phyloP scores from a whole-genome alignment of 2,113 vertebrate species.

The Lontra canadensis region DNA sequence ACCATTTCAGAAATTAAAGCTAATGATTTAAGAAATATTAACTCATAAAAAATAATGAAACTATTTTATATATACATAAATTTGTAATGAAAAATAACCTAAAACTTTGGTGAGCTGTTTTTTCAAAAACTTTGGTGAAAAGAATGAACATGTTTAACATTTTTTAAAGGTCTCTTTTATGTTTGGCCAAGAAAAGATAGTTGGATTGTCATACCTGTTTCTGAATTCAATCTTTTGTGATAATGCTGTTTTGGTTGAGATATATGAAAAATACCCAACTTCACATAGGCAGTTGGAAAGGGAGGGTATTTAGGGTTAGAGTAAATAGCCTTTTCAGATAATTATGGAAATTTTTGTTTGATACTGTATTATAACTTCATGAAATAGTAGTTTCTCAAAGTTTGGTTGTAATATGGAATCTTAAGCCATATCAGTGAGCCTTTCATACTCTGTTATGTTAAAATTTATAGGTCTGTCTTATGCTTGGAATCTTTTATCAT shows the following conservation, averaged over 20 bases:
- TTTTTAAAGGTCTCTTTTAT: neutral
- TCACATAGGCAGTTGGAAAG: conserved; percentile 1
- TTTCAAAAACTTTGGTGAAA: neutral
- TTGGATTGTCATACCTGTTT: neutral
- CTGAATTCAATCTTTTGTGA: neutral
- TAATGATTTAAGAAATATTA: neutral
- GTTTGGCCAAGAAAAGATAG: neutral
- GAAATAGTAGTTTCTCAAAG: neutral
- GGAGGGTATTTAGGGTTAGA: neutral
- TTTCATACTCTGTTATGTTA: neutral
- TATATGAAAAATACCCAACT: neutral
- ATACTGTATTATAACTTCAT: neutral
- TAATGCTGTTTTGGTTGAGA: neutral
- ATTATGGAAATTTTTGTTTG: conserved; percentile 6
- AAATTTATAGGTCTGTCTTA: conserved; percentile 27
- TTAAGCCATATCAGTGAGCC: neutral
- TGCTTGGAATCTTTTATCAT: neutral
- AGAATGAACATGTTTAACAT: neutral
- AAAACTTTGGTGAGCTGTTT: neutral
- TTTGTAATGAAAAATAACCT: conserved; percentile 28
- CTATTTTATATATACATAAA: neutral
- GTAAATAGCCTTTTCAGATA: conserved; percentile 18
- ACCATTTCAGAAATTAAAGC: conserved; percentile 24
- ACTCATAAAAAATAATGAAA: neutral
- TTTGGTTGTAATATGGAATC: neutral